Percentiles rank a stretch among this genome's conserved stretches.
phyloP scores from a whole-genome alignment of 1,140 invertebrate genomes.

The Spodoptera litura region DNA sequence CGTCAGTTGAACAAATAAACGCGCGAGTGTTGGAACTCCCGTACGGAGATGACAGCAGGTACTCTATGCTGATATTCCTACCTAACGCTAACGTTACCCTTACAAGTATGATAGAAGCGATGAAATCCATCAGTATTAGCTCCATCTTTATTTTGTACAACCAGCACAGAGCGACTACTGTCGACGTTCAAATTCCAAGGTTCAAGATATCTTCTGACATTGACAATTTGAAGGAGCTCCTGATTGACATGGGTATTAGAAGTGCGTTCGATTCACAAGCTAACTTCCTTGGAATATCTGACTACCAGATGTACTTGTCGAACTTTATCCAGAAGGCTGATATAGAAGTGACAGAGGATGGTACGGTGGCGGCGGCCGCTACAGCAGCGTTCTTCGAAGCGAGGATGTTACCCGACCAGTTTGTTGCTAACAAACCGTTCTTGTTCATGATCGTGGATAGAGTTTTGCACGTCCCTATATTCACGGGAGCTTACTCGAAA shows the following conservation, averaged over 20 bases:
- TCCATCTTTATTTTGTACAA: constrained; percentile 80
- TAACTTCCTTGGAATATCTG: constrained; percentile 88
- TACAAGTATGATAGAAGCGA: constrained; percentile 69
- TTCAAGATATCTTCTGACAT: constrained; percentile 88
- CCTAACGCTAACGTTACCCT: constrained; percentile 76
- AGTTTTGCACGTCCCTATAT: constrained; percentile 75
- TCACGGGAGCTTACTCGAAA: constrained; percentile 82
- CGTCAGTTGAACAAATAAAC: constrained; percentile 73
- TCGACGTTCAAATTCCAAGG: constrained; percentile 87
- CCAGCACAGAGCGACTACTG: constrained; percentile 66
- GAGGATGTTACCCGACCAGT: constrained; percentile 68
- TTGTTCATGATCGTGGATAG: constrained; percentile 85
- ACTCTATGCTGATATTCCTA: constrained; percentile 89
- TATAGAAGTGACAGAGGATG: constrained; percentile 91
- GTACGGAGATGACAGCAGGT: constrained; percentile 87
- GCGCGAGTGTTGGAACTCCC: constrained; percentile 88
- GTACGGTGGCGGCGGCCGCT: constrained; percentile 88
- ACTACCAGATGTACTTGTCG: constrained; percentile 83
- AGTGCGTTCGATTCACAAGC: constrained; percentile 87
- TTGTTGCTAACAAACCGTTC: constrained; percentile 84
- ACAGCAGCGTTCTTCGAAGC: constrained; percentile 84
- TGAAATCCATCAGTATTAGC: constrained; percentile 83
- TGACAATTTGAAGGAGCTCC: constrained; percentile 83
- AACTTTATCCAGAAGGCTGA: constrained; percentile 89
- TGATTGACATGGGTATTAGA: constrained; percentile 89